A percentile compares a stretch with the other conserved stretches of the same genome.
Evolutionary conservation across 2,888 invertebrate species (phyloP).

Genomic region (Noctua janthe): DNA sequence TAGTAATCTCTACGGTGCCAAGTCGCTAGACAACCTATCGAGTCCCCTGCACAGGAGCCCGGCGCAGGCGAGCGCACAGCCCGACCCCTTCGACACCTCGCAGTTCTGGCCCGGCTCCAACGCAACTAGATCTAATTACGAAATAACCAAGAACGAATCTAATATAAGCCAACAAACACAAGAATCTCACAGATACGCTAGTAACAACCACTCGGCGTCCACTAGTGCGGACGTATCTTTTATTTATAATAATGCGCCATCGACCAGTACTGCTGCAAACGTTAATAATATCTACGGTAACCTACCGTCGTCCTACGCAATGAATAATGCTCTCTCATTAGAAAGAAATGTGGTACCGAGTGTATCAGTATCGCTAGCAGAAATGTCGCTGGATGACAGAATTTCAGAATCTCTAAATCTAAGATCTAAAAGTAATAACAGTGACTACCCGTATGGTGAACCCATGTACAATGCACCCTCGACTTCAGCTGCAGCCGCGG

Average conservation of each 20-base stretch:
- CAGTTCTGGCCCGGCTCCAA: constrained; percentile 80
- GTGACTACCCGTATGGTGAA: constrained; percentile 81
- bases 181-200: constrained; percentile 78
- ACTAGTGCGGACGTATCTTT: constrained; percentile 65
- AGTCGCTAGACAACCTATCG: constrained; percentile 84
- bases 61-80: constrained; percentile 56
- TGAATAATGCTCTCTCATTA: constrained; percentile 74
- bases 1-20: constrained; percentile 82
- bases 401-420: constrained; percentile 88
- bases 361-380: constrained; percentile 73
- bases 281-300: constrained; percentile 74
- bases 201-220: constrained; percentile 66
- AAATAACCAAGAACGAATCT: constrained; percentile 69
- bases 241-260: constrained; percentile 77
- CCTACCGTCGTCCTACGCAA: constrained; percentile 71
- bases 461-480: constrained; percentile 71
- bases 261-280: constrained; percentile 70
- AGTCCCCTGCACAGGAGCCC: constrained; percentile 53
- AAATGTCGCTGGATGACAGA: constrained; percentile 87
- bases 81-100: constrained; percentile 84
- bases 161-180: constrained; percentile 56
- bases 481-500: constrained; percentile 66
- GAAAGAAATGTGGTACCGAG: constrained; percentile 72
- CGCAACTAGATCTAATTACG: constrained; percentile 68
- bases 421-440: constrained; percentile 83